Evolutionary conservation across 30 jellyfish, hydroid and myxozoan species (phyloP).

Genomic region (Mastigias papua): DNA sequence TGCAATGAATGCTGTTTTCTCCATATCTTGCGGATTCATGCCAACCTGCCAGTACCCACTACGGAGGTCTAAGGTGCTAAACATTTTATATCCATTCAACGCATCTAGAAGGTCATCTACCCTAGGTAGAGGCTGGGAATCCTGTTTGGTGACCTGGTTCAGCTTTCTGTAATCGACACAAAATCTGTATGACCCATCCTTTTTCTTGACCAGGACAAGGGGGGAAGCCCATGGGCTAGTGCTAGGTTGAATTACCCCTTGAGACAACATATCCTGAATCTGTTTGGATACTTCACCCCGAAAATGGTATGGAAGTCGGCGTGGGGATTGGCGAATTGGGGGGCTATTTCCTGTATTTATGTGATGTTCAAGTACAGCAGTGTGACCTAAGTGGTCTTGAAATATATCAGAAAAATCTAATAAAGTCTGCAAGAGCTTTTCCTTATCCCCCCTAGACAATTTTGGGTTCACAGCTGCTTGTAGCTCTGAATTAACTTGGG

Average conservation of each 20-base stretch:
- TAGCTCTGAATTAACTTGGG: constrained; percentile 2
- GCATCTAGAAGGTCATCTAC: constrained; percentile 37
- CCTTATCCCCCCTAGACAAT: not conserved
- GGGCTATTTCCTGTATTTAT: constrained; percentile 13
- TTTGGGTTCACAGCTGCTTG: constrained; percentile 27
- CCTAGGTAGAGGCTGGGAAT: constrained; percentile 67
- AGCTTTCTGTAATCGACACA: constrained; percentile 50
- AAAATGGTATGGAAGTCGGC: constrained; percentile 11
- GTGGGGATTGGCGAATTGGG: constrained; percentile 23
- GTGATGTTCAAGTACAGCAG: constrained; percentile 15
- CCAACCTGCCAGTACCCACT: constrained; percentile 61
- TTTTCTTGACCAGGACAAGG: constrained; percentile 27
- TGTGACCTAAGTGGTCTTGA: constrained; percentile 27
- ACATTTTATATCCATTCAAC: not conserved
- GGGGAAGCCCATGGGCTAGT: constrained; percentile 51
- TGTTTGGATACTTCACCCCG: not conserved
- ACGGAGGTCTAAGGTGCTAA: constrained; percentile 58
- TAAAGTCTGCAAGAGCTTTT: constrained; percentile 8
- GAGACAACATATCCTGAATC: constrained; percentile 23
- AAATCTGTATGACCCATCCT: constrained; percentile 49
- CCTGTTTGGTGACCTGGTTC: constrained; percentile 54
- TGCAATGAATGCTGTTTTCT: constrained; percentile 53
- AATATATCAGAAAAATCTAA: constrained; percentile 18
- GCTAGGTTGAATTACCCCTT: constrained; percentile 28
- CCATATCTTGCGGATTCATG: constrained; percentile 19